Percentiles rank a stretch among this genome's conserved stretches.
Evolutionary conservation across 1,140 invertebrate species (phyloP).

Genomic region (Aradophagus sp.): DNA sequence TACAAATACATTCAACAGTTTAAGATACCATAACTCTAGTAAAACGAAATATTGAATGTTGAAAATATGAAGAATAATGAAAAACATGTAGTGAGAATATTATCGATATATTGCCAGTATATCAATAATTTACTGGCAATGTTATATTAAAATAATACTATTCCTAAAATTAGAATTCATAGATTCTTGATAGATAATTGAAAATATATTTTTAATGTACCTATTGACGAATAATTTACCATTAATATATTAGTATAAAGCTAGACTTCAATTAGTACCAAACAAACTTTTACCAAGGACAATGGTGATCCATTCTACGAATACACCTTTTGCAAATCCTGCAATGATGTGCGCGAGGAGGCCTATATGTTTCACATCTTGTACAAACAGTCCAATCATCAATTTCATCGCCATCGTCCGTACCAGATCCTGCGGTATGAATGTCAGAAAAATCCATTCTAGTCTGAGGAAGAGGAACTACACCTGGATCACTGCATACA

Average conservation of each 20-base stretch:
- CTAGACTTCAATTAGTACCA: conserved; percentile 1
- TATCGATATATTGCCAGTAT: no score
- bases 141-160: not conserved
- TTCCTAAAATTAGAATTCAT: no score
- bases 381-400: conserved; percentile 91
- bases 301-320: conserved; percentile 93
- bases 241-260: no score
- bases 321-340: conserved; percentile 91
- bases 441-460: conserved; percentile 91
- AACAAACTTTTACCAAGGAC: conserved; percentile 80
- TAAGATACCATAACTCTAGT: no score
- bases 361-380: conserved; percentile 88
- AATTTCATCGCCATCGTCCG: conserved; percentile 74
- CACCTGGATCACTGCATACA: conserved; percentile 91
- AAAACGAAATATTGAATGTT: no score
- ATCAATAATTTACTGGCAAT: no score
- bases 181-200: no score
- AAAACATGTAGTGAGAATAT: no score
- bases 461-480: conserved; percentile 87
- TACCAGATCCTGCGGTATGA: conserved; percentile 77
- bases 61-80: no score
- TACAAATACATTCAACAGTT: conserved; percentile 71
- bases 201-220: no score
- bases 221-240: no score
- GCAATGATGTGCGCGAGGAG: conserved; percentile 91